Evolutionary conservation across 2,797 vertebrate species (phyloP).

Genomic region (Sciaenops ocellatus): DNA sequence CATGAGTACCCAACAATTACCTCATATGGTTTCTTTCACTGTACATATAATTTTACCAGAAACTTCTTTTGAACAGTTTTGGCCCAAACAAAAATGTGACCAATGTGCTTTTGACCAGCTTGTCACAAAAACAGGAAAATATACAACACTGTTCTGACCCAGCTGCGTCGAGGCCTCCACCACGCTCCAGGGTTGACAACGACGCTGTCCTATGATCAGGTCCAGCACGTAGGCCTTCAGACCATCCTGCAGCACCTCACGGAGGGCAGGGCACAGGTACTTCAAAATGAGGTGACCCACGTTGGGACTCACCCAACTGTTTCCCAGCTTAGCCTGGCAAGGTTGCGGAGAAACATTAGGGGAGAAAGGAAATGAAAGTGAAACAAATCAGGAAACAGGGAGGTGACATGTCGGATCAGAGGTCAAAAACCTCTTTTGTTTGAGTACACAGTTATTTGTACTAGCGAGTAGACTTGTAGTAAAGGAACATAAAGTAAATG

Average conservation of each 20-base stretch:
- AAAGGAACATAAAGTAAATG: conserved; percentile 2
- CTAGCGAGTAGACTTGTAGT: not conserved
- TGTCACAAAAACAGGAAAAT: not conserved
- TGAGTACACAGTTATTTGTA: not conserved
- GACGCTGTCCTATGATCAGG: conserved; percentile 95
- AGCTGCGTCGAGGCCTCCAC: conserved; percentile 96
- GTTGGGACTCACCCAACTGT: conserved; percentile 97
- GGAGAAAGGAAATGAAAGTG: not conserved
- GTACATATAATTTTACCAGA: not conserved
- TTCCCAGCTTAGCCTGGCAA: conserved; percentile 94
- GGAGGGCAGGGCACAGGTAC: conserved; percentile 96
- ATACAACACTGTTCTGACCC: conserved; percentile 77
- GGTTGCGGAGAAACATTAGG: not conserved
- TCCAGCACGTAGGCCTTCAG: conserved; percentile 93
- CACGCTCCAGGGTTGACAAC: conserved; percentile 94
- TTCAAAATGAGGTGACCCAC: conserved; percentile 97
- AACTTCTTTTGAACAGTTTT: not conserved
- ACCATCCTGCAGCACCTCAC: conserved; percentile 91
- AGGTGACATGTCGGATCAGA: not conserved
- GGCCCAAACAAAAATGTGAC: not conserved
- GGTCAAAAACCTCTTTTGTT: not conserved
- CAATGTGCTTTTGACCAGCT: not conserved
- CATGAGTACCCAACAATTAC: not conserved
- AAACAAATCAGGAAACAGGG: not conserved
- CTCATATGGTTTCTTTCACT: not conserved